Evolutionary conservation across 2,888 invertebrate genomes (phyloP).

Genomic region (Lochmaea capreae): DNA sequence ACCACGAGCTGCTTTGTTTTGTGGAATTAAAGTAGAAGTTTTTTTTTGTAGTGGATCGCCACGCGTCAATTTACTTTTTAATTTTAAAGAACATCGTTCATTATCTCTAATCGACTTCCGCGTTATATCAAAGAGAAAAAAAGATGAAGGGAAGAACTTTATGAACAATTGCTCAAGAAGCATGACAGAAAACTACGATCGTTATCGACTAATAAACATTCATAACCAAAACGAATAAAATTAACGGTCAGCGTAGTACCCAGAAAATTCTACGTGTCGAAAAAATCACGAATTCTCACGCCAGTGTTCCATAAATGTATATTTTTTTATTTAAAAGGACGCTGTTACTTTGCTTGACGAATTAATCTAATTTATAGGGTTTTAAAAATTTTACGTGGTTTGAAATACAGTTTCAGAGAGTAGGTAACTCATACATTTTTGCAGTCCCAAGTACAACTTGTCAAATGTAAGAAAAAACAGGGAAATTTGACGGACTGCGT

Average conservation of each 20-base stretch:
- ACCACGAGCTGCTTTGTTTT: no score
- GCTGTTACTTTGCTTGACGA: neutral
- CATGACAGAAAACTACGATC: slow-evolving; percentile 41
- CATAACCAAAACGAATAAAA: slow-evolving; percentile 57
- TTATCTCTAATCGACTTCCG: slow-evolving; percentile 41
- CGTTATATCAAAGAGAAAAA: slow-evolving; percentile 26
- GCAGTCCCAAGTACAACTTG: no score
- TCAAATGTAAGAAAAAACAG: no score
- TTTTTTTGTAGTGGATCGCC: neutral
- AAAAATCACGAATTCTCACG: neutral
- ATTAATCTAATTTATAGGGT: no score
- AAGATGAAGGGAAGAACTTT: slow-evolving; percentile 27
- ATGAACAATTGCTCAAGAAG: slow-evolving; percentile 45
- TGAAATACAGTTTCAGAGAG: no score
- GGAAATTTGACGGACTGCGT: no score
- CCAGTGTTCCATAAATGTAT: neutral
- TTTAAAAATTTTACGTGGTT: no score
- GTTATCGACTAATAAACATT: slow-evolving; percentile 49
- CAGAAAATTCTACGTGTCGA: neutral
- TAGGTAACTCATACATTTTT: no score
- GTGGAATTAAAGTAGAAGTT: neutral
- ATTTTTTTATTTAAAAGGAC: neutral
- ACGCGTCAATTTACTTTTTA: slow-evolving; percentile 27
- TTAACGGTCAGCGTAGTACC: slow-evolving; percentile 51
- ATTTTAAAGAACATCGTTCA: slow-evolving; percentile 32